Conservation (phyloP, 1,140 invertebrate species). For the Drosophila athabasca region DNA sequence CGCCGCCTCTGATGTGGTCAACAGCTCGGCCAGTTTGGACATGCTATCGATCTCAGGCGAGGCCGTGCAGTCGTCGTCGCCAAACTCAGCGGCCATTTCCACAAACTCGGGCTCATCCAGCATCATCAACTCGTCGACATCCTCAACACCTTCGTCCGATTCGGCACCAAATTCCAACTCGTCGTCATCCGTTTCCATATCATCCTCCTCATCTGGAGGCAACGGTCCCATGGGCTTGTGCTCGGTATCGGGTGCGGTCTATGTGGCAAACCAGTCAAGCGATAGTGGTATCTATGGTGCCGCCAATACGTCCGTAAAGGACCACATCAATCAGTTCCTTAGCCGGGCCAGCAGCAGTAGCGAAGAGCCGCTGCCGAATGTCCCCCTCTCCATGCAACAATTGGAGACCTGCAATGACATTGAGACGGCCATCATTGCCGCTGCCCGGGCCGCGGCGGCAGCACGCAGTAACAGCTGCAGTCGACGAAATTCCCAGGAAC, state of each 20-base stretch:
- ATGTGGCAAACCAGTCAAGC: constrained; percentile 66
- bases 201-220: constrained; percentile 28
- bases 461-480: constrained; percentile 58
- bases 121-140: constrained; percentile 36
- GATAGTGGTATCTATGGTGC: constrained; percentile 71
- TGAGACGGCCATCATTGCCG: constrained; percentile 78
- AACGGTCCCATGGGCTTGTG: constrained; percentile 1
- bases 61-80: constrained; percentile 69
- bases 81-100: constrained; percentile 45
- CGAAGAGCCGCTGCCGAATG: constrained; percentile 31
- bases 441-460: constrained; percentile 70
- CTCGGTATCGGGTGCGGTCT: constrained; percentile 14
- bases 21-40: constrained; percentile 67
- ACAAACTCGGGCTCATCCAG: constrained; percentile 47
- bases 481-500: constrained; percentile 66
- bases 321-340: constrained; percentile 63
- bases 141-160: constrained; percentile 37
- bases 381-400: constrained; percentile 50
- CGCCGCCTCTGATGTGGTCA: constrained; percentile 54
- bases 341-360: constrained; percentile 60
- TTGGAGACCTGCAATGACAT: constrained; percentile 80
- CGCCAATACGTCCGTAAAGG: constrained; percentile 61
- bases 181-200: constrained; percentile 49
- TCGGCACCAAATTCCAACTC: constrained; percentile 48
- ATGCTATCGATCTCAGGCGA: constrained; percentile 69